phyloP scores from a whole-genome alignment of 2,797 vertebrate species.

The Rhincodon typus region DNA sequence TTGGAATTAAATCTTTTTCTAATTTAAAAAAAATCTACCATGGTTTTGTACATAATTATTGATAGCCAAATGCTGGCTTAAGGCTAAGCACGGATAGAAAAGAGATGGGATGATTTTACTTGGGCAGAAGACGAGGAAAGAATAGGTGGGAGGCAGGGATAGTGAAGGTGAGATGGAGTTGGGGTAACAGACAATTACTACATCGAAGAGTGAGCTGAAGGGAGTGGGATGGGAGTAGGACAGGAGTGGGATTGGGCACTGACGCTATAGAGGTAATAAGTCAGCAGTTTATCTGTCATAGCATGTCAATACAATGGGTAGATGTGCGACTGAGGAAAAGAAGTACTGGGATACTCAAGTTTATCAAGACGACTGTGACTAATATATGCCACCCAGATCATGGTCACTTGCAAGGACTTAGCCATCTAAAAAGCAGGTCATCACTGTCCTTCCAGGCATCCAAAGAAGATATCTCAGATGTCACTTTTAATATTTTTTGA shows the following conservation, averaged over 20 bases:
- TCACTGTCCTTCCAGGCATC: neutral
- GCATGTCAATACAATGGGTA: neutral
- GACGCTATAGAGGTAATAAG: no score
- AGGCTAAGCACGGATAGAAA: neutral
- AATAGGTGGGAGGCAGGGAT: no score
- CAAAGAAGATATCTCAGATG: neutral
- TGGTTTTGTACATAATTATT: neutral
- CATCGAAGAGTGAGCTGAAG: neutral
- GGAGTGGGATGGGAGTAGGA: neutral
- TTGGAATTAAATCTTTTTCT: neutral
- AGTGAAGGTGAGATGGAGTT: neutral
- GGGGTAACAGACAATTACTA: neutral
- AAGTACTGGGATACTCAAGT: neutral
- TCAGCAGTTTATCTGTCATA: neutral
- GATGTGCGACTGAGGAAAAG: neutral
- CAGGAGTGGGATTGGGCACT: no score
- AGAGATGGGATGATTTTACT: neutral
- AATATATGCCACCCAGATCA: neutral
- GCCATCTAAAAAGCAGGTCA: conserved; percentile 7
- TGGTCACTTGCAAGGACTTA: conserved; percentile 11
- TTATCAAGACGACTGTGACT: neutral
- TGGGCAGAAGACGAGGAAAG: neutral
- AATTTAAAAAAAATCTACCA: neutral
- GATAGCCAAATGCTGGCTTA: neutral
- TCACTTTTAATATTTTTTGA: neutral